phyloP scores from a whole-genome alignment of 2,888 invertebrate genomes.

The Coelinius sp. region DNA sequence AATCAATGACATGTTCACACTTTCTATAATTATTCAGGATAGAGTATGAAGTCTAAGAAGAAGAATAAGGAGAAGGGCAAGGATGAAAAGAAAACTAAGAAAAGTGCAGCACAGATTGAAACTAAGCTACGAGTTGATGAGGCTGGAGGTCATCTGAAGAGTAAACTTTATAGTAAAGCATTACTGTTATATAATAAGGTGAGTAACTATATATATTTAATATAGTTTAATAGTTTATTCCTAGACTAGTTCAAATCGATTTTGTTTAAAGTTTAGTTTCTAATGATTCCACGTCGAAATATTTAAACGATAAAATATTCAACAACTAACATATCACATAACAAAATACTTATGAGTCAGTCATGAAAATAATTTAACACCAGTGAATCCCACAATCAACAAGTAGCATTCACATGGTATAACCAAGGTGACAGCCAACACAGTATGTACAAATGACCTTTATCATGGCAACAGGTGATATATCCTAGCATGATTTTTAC shows the following conservation, averaged over 20 bases:
- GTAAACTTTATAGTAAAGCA: constrained; percentile 81
- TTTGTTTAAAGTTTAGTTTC: too few relatives aligned
- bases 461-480: constrained; percentile 39
- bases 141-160: constrained; percentile 83
- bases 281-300: too few relatives aligned
- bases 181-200: constrained; percentile 82
- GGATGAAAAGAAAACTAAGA: constrained; percentile 37
- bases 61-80: constrained; percentile 37
- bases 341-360: background rate
- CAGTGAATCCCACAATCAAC: constrained; percentile 1
- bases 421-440: constrained; percentile 1
- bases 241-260: too few relatives aligned
- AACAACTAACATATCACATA: background rate
- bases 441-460: constrained; percentile 34
- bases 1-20: background rate
- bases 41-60: constrained; percentile 23
- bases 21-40: background rate
- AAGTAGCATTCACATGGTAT: constrained; percentile 4
- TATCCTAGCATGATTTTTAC: constrained; percentile 33
- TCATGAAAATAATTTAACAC: background rate
- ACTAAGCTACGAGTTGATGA: constrained; percentile 85
- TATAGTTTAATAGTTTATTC: too few relatives aligned
- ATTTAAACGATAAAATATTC: too few relatives aligned
- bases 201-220: constrained; percentile 50
- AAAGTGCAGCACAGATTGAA: constrained; percentile 49